Percentiles rank a stretch among this genome's conserved stretches.
These are phyloP conservation scores for Boleophthalmus pectinirostris DNA, from an alignment of 2,113 vertebrate genomes.

Conservation along the genomic window DNA sequence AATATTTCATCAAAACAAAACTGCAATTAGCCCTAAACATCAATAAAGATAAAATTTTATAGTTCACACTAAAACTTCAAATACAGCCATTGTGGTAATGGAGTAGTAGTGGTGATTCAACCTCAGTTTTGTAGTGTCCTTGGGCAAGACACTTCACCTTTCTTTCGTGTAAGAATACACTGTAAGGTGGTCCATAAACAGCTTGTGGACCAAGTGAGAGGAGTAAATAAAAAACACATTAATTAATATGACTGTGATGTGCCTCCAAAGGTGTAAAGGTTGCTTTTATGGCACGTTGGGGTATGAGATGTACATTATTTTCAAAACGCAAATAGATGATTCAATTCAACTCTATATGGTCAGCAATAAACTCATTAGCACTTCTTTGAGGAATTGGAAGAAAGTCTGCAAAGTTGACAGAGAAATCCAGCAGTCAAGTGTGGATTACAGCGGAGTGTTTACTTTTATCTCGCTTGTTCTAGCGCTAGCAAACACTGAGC, in stretches of 20 bases:
- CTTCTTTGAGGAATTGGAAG: neutral
- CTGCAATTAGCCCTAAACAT: neutral
- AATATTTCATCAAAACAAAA: neutral
- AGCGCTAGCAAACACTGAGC: constrained; percentile 6
- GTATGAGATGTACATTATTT: neutral
- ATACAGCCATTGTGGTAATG: no score
- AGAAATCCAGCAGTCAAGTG: neutral
- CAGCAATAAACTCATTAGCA: neutral
- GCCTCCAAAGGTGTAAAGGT: neutral
- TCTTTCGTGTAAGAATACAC: neutral
- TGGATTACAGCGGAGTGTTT: constrained; percentile 6
- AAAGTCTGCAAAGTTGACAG: neutral
- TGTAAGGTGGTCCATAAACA: no score
- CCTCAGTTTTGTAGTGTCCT: neutral
- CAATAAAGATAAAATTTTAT: neutral
- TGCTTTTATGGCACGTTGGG: neutral
- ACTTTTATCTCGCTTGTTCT: neutral
- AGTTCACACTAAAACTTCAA: neutral
- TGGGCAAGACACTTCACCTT: neutral
- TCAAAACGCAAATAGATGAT: neutral
- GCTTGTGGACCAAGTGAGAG: no score
- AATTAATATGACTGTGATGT: no score
- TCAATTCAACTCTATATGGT: neutral
- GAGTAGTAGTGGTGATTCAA: no score
- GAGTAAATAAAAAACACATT: no score